Conservation (phyloP, 1,140 invertebrate genomes). For the Temnothorax curvispinosus region DNA sequence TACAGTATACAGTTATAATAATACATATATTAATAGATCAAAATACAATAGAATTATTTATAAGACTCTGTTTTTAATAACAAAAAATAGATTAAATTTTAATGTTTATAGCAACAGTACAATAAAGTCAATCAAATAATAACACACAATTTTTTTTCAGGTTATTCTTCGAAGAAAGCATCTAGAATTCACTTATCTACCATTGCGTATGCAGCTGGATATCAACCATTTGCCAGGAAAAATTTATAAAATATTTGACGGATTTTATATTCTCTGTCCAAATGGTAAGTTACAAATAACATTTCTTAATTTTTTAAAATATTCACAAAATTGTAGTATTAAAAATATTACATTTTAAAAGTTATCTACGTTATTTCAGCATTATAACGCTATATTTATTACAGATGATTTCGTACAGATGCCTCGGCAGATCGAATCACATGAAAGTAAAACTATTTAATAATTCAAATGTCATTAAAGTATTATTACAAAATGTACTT, state of each 20-base stretch:
- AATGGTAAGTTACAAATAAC: neutral
- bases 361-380: neutral
- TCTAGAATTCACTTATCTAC: neutral
- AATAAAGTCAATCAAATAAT: neutral
- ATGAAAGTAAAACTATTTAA: neutral
- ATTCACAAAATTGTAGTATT: neutral
- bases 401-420: no score
- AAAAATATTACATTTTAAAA: neutral
- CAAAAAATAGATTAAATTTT: conserved; percentile 9
- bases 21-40: neutral
- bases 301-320: conserved; percentile 2
- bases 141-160: neutral
- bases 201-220: neutral
- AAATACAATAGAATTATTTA: neutral
- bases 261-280: neutral
- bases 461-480: neutral
- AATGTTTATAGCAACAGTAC: neutral
- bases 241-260: neutral
- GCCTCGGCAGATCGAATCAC: neutral
- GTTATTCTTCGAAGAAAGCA: neutral
- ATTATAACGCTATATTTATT: neutral
- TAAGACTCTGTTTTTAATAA: neutral
- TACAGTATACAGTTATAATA: neutral
- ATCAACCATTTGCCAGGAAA: neutral
- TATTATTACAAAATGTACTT: neutral